Conservation (phyloP, 2,888 invertebrate species). For the Tuberolachnus salignus region DNA sequence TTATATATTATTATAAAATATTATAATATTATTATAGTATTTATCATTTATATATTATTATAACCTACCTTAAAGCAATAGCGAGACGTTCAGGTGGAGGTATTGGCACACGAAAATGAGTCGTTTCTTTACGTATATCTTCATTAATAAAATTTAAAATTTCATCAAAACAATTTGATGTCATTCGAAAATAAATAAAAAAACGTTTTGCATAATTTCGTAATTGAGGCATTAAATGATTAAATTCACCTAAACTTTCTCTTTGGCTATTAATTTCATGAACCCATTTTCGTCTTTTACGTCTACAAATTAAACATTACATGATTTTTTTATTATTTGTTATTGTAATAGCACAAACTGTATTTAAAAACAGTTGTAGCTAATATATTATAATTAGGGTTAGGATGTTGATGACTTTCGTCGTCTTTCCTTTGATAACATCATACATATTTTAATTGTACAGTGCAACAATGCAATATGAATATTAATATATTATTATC, state of each 20-base stretch:
- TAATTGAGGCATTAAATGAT: slow-evolving; percentile 24
- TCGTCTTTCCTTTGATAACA: no score
- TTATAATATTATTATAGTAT: slow-evolving; percentile 15
- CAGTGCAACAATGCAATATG: no score
- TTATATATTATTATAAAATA: no score
- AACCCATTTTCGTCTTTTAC: slow-evolving; percentile 28
- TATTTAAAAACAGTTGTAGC: slow-evolving; percentile 22
- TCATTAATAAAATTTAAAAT: slow-evolving; percentile 24
- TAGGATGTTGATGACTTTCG: no score
- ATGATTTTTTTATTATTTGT: slow-evolving; percentile 21
- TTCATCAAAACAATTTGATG: slow-evolving; percentile 33
- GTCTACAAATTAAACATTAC: slow-evolving; percentile 18
- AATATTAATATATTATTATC: no score
- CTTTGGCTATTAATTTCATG: slow-evolving; percentile 15
- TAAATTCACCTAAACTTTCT: slow-evolving; percentile 27
- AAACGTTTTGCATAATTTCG: slow-evolving; percentile 11
- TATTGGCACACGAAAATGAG: slow-evolving; percentile 29
- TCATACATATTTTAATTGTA: no score
- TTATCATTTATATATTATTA: slow-evolving; percentile 3
- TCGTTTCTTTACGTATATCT: slow-evolving; percentile 30
- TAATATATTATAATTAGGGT: slow-evolving; percentile 18
- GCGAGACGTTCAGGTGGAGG: slow-evolving; percentile 24
- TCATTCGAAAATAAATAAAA: slow-evolving; percentile 21
- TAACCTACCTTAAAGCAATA: slow-evolving; percentile 25
- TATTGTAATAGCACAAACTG: neutral